These are phyloP conservation scores for Periparus ater DNA, from an alignment of 2,797 vertebrate species.

Conservation along the genomic window DNA sequence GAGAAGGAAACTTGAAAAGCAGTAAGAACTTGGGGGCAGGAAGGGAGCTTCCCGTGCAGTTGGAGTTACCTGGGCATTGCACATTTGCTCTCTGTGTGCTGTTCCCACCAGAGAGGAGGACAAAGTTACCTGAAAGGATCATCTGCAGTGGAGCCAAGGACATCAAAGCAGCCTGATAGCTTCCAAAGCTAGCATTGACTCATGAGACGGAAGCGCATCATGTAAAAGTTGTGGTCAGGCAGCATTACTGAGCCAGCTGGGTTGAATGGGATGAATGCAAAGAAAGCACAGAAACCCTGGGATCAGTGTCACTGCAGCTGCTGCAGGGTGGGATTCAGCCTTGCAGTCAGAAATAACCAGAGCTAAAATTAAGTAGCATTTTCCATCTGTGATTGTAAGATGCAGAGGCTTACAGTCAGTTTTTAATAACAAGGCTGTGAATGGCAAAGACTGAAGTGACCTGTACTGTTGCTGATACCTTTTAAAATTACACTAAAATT, in stretches of 20 bases:
- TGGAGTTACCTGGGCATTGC: accelerated
- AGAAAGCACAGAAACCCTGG: neutral
- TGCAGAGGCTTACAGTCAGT: neutral
- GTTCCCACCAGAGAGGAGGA: neutral
- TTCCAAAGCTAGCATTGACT: neutral
- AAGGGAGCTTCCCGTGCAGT: neutral
- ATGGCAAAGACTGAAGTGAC: neutral
- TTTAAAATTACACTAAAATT: neutral
- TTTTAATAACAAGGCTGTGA: neutral
- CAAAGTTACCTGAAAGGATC: neutral
- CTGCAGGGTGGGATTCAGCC: neutral
- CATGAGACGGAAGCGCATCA: neutral
- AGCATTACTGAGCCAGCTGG: neutral
- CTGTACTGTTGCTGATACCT: neutral
- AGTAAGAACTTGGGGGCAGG: neutral
- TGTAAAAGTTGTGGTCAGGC: neutral
- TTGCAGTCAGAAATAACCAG: conserved; percentile 52
- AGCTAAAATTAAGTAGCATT: conserved; percentile 65
- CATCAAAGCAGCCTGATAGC: neutral
- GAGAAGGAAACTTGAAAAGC: neutral
- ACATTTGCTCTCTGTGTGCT: neutral
- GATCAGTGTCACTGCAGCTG: conserved; percentile 36
- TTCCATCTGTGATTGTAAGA: conserved; percentile 5
- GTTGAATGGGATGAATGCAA: neutral
- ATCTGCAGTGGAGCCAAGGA: neutral